phyloP scores from a whole-genome alignment of 2,113 vertebrate genomes.

The Saimiri boliviensis region DNA sequence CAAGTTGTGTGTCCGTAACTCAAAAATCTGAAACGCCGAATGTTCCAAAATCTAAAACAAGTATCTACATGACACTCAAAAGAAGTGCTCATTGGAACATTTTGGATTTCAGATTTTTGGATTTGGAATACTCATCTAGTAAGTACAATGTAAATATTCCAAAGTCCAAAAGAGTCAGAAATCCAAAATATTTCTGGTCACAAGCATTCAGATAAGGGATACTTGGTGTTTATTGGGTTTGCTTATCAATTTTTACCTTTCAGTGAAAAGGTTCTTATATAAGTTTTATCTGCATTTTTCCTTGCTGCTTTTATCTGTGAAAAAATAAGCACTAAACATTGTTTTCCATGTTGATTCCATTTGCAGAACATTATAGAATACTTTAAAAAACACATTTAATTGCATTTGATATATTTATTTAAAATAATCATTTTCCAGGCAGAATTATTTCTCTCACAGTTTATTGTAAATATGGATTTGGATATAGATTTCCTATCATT shows the following conservation, averaged over 20 bases:
- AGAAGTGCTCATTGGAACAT: background rate
- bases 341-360: background rate
- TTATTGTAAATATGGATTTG: background rate
- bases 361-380: conserved; percentile 5
- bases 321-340: background rate
- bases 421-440: conserved; percentile 44
- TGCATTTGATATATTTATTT: conserved; percentile 29
- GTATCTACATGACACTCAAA: background rate
- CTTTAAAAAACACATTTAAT: conserved; percentile 11
- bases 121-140: background rate
- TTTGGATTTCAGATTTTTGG: background rate
- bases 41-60: background rate
- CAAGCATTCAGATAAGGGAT: background rate
- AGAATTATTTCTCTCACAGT: background rate
- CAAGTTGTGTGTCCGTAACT: background rate
- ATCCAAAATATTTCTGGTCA: background rate
- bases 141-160: background rate
- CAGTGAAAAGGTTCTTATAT: background rate
- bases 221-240: background rate
- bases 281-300: background rate
- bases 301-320: conserved; percentile 37
- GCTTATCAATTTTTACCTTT: background rate
- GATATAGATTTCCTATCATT: background rate
- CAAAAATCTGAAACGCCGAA: background rate
- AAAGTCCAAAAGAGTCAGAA: background rate